phyloP scores from a whole-genome alignment of 1,140 invertebrate species.

The Micrasema longulum region DNA sequence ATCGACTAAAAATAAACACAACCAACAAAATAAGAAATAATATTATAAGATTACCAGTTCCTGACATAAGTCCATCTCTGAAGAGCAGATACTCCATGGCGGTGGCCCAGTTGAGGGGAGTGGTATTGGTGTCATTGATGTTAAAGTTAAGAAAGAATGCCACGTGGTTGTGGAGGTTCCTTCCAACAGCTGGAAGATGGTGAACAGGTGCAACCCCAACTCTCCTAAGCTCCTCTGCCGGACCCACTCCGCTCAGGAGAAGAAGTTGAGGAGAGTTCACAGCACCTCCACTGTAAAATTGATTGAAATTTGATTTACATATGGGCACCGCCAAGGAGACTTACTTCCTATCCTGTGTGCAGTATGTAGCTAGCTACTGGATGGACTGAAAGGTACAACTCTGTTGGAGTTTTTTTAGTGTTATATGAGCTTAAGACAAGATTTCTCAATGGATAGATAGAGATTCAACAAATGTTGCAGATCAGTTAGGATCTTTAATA shows the following conservation, averaged over 20 bases:
- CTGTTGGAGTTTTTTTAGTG: too few relatives aligned
- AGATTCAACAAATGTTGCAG: too few relatives aligned
- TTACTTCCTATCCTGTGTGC: too few relatives aligned
- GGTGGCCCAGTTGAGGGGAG: slow-evolving; percentile 87
- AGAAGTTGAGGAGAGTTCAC: slow-evolving; percentile 88
- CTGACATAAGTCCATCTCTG: slow-evolving; percentile 86
- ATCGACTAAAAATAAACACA: too few relatives aligned
- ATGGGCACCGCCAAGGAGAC: too few relatives aligned
- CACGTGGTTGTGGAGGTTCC: slow-evolving; percentile 90
- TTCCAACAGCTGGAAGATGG: slow-evolving; percentile 85
- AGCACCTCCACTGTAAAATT: slow-evolving; percentile 74
- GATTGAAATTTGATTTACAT: too few relatives aligned
- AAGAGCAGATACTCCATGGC: slow-evolving; percentile 89
- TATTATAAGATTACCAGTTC: slow-evolving; percentile 72
- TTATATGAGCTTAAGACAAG: too few relatives aligned
- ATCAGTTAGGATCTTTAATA: too few relatives aligned
- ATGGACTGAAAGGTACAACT: too few relatives aligned
- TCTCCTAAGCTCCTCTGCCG: slow-evolving; percentile 74
- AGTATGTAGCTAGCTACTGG: too few relatives aligned
- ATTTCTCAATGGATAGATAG: too few relatives aligned
- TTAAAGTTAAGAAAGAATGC: slow-evolving; percentile 81
- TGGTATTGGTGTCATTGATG: slow-evolving; percentile 85
- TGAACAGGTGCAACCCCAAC: slow-evolving; percentile 76
- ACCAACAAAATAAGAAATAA: not conserved
- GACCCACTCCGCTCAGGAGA: slow-evolving; percentile 85